Evolutionary conservation across 2,113 vertebrate species (phyloP), one percentile per base, ranked within the genome.

Genomic region (Nothoprocta perdicaria): DNA sequence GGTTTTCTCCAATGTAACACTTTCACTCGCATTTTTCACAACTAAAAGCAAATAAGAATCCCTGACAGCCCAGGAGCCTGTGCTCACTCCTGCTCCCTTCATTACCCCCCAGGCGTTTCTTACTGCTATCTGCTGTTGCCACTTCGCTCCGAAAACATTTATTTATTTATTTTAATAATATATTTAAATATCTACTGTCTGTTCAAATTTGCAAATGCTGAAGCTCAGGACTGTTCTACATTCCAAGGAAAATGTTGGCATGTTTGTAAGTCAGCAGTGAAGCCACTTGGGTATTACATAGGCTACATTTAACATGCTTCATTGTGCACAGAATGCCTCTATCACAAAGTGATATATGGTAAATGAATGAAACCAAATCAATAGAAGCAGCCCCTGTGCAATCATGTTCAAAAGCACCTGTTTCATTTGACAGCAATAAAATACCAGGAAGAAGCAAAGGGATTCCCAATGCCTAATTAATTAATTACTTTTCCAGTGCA

Each of bases 21-120:
- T 80, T 84, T 5, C 63, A 23, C 75, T 71, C 40, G 1, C 38
- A 41, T 86, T 93, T 91, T 67, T 91, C 94, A 90, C 90, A 83
- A 10, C 74, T 65, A 57, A 93, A 76, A 89, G 71, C 81, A 75
- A 69, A 74, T 81, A 52, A 66, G 38, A 79, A 75, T 45, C 79
- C 80, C 45, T 81, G 79, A 41, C 68, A 92, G 68, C 72, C 52
- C 3, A 1, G 17, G 35, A 83, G 24, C 11, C 84, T 76, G n/a
- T 4, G 83, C 40, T 55, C 52, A 81, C 63, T 87, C 19, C 57
- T 75, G 69, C 65, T 88, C 76, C 55, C 46, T 76, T 33, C 24
- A 19, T 33, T 27, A 40, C 22, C 53, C 76, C 33, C 18, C 45
- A 43, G 62, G 73, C 72, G 68, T 43, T 86, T 38, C 81, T 80